Evolutionary conservation across 2,113 vertebrate genomes (phyloP), one percentile per base, ranked within the genome.

Genomic region (Aptenodytes patagonicus): DNA sequence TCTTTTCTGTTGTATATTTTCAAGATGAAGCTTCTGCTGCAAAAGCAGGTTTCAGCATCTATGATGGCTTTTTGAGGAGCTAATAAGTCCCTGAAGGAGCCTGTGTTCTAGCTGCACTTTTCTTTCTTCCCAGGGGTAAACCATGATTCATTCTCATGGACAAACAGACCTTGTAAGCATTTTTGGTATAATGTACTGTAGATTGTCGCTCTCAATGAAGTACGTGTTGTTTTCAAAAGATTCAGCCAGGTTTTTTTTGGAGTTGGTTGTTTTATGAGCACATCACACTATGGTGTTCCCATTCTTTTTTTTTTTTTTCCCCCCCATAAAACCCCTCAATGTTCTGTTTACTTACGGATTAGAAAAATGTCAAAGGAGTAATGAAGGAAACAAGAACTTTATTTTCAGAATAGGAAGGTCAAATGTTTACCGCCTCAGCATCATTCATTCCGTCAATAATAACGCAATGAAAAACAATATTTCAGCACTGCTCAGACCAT

Each of bases 21-120:
- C 89, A 95, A 97, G 96, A 95, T 80, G 91, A 96, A 81, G 83
- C 81, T 97, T 96, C 94, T 97, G 96, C 95, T 96, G 96, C 96
- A 96, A 93, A 97, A 92, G 89, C 95, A 95, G 92, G 80, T 96
- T 97, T 97, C 87, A 86, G 95, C 58, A 17, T 81, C 81, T 25
- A 11, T 73, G 15, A 82, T 65, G 79, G 82, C 93, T 93, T 96
- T 97, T 98, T 93, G 96, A 98, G 95, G 87, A 88, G 92, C 94
- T 98, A 96, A 60, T 94, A 97, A 97, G 95, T 81, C 93, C 96
- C 92, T 49, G 13, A 86, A 97, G 97, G 97, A 98, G 89, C 82
- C 84, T 5, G 11, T 84, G 64, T 88, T 95, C 87, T 44, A 46
- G 86, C 75, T 83, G 34, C 38, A 49, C 62, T 92, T 76, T 52